These are phyloP conservation scores for Semibalanus balanoides DNA, from an alignment of 1,140 invertebrate genomes.

Conservation along the genomic window DNA sequence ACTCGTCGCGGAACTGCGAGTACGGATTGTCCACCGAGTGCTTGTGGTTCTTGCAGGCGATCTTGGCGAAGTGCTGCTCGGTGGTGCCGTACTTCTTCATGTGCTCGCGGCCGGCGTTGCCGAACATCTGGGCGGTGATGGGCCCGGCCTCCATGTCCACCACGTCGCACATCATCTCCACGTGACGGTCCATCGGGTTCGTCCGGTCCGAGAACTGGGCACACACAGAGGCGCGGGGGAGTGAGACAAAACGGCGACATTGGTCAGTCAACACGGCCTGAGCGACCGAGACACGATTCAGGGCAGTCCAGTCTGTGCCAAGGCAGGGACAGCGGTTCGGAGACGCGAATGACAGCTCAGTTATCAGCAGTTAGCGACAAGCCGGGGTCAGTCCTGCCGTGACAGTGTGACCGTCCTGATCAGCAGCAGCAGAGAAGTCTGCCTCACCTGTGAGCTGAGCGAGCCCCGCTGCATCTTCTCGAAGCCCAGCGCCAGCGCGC, in stretches of 20 bases:
- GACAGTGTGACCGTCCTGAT: too few relatives aligned
- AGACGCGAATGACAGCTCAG: too few relatives aligned
- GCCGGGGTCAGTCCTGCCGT: too few relatives aligned
- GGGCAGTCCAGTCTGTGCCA: too few relatives aligned
- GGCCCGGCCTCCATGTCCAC: conserved; percentile 53
- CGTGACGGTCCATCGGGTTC: conserved; percentile 86
- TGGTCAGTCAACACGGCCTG: too few relatives aligned
- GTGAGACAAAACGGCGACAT: too few relatives aligned
- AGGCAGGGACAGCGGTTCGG: too few relatives aligned
- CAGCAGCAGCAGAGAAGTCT: too few relatives aligned
- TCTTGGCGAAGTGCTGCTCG: conserved; percentile 86
- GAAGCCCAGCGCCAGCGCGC: conserved; percentile 85
- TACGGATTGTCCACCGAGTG: conserved; percentile 93
- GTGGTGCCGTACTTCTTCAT: conserved; percentile 95
- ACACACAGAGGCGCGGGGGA: conserved; percentile 14
- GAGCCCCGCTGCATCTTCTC: conserved; percentile 96
- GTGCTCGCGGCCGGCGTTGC: conserved; percentile 88
- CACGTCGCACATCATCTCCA: conserved; percentile 66
- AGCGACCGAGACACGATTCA: too few relatives aligned
- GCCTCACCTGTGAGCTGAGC: conserved; percentile 51
- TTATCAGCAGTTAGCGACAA: too few relatives aligned
- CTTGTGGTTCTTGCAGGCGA: conserved; percentile 93
- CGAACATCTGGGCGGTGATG: conserved; percentile 88
- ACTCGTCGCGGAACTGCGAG: conserved; percentile 83
- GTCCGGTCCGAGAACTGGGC: conserved; percentile 71